Percentiles rank a stretch among this genome's conserved stretches.
Evolutionary conservation across 2,888 invertebrate genomes (phyloP).

Genomic region (Hydroisotoma schaefferi): DNA sequence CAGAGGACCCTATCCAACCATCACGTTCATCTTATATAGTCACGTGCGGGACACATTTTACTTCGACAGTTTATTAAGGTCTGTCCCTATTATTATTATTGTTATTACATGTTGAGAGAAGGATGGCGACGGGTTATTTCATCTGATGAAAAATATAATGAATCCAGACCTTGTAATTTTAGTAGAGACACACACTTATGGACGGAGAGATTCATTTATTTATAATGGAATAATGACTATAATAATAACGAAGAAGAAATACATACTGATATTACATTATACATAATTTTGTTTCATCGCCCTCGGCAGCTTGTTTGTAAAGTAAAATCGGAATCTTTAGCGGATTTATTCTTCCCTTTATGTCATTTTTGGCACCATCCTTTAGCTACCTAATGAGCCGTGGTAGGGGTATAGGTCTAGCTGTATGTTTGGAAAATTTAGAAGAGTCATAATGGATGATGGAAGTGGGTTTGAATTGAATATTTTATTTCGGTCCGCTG

Average conservation of each 20-base stretch:
- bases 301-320: too few relatives aligned
- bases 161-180: too few relatives aligned
- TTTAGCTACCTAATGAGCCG: constrained; percentile 12
- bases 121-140: neutral
- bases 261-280: too few relatives aligned
- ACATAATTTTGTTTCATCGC: too few relatives aligned
- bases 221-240: neutral
- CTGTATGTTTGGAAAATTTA: neutral
- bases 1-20: neutral
- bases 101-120: neutral
- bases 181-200: too few relatives aligned
- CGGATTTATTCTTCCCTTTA: constrained; percentile 4
- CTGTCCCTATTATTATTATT: neutral
- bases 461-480: constrained; percentile 9
- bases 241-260: too few relatives aligned
- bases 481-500: constrained; percentile 11
- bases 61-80: neutral
- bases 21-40: constrained; percentile 9
- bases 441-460: neutral
- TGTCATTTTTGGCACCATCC: constrained; percentile 12
- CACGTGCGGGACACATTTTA: constrained; percentile 7
- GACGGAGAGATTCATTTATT: neutral
- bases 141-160: constrained; percentile 1
- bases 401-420: constrained; percentile 3
- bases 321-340: neutral